These are phyloP conservation scores for Adoxophyes honmai DNA, from an alignment of 1,140 invertebrate species.

Conservation along the genomic window DNA sequence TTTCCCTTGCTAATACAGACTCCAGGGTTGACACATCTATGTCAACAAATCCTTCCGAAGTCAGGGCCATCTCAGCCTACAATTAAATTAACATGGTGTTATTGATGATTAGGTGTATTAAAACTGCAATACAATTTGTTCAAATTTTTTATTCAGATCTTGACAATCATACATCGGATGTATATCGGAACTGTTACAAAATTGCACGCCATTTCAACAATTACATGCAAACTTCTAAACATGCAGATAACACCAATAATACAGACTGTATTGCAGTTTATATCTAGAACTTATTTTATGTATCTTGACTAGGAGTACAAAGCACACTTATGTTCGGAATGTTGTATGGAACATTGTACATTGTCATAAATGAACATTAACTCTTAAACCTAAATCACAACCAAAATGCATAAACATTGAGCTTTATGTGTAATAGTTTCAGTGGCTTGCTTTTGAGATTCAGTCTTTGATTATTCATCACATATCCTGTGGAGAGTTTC, in stretches of 20 bases:
- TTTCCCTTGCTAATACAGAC: conserved; percentile 91
- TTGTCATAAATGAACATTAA: conserved; percentile 22
- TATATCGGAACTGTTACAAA: conserved; percentile 44
- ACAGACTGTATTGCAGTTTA: conserved; percentile 73
- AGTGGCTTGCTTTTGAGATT: conserved; percentile 13
- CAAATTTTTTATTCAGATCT: conserved; percentile 64
- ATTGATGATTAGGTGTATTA: conserved; percentile 47
- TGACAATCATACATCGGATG: conserved; percentile 35
- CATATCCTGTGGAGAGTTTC: conserved; percentile 49
- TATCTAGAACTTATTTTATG: conserved; percentile 21
- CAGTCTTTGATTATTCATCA: conserved; percentile 33
- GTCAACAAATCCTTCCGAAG: conserved; percentile 95
- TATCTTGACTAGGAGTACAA: conserved; percentile 31
- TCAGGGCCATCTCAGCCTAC: conserved; percentile 94
- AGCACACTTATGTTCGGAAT: conserved; percentile 24
- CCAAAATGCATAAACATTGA: conserved; percentile 40
- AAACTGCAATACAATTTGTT: conserved; percentile 78
- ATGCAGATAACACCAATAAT: conserved; percentile 44
- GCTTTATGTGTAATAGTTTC: conserved; percentile 11
- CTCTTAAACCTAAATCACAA: conserved; percentile 59
- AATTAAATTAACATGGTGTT: conserved; percentile 35
- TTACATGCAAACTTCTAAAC: conserved; percentile 48
- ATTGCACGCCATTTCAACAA: conserved; percentile 32
- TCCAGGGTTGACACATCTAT: conserved; percentile 93
- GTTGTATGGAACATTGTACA: conserved; percentile 6